phyloP scores from a whole-genome alignment of 2,113 vertebrate genomes.

The Boleophthalmus pectinirostris region DNA sequence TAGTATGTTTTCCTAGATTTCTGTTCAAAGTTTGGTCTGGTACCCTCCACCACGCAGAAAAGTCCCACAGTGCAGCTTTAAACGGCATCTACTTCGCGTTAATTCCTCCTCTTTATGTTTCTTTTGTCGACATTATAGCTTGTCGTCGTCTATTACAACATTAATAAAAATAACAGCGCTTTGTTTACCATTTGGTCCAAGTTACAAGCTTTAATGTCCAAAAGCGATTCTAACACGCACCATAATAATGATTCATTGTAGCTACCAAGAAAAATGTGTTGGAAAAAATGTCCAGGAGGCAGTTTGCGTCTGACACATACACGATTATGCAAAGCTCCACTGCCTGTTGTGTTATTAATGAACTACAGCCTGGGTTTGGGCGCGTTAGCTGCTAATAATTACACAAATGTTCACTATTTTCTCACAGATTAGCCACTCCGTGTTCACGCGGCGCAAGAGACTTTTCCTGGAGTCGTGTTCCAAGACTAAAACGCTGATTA shows the following conservation, averaged over 20 bases:
- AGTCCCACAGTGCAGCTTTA: too few species aligned
- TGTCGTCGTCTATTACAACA: not conserved
- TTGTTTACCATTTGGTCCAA: not conserved
- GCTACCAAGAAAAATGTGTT: not conserved
- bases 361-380: slow-evolving; percentile 4
- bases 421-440: not conserved
- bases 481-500: not conserved
- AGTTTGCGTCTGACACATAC: slow-evolving; percentile 4
- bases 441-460: not conserved
- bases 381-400: slow-evolving; percentile 1
- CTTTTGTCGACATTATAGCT: not conserved
- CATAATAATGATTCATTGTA: not conserved
- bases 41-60: too few species aligned
- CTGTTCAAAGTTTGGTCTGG: too few species aligned
- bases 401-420: not conserved
- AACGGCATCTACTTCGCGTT: too few species aligned
- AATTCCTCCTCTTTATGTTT: not conserved
- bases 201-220: not conserved
- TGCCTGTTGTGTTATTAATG: not conserved
- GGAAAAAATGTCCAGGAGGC: slow-evolving; percentile 5
- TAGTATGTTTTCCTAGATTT: too few species aligned
- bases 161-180: not conserved
- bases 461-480: slow-evolving; percentile 5
- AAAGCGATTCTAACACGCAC: not conserved
- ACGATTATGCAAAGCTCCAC: slow-evolving; percentile 6